A percentile compares a stretch with the other conserved stretches of the same genome.
Conservation (phyloP, 1,140 invertebrate species). For the Heliconius hermathena region DNA sequence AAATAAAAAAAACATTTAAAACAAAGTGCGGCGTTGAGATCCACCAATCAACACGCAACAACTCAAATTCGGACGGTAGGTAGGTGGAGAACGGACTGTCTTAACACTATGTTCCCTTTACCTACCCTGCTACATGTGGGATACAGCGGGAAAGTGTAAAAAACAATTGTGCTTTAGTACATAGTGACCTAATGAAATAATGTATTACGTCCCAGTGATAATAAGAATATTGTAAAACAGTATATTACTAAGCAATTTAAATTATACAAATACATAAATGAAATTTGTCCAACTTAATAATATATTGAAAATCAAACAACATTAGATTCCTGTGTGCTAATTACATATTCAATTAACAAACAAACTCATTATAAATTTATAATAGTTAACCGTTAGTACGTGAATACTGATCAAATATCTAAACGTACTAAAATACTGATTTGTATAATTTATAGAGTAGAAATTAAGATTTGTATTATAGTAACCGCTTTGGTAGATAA, state of each 20-base stretch:
- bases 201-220: neutral
- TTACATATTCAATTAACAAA: conserved; percentile 9
- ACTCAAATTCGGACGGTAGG: no score
- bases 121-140: neutral
- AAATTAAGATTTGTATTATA: no score
- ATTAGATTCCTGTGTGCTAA: neutral
- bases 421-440: neutral
- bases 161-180: no score
- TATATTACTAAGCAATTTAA: neutral
- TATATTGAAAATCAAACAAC: neutral
- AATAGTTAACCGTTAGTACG: neutral
- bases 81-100: no score
- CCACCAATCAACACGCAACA: no score
- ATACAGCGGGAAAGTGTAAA: neutral
- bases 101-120: neutral
- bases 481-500: neutral
- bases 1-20: neutral
- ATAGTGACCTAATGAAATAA: neutral
- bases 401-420: neutral
- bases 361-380: conserved; percentile 4
- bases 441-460: neutral
- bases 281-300: neutral
- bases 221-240: neutral
- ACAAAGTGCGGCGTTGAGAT: neutral
- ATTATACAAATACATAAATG: neutral